Conservation (phyloP, 2,888 invertebrate genomes). For the Pristionchus exspectatus region DNA sequence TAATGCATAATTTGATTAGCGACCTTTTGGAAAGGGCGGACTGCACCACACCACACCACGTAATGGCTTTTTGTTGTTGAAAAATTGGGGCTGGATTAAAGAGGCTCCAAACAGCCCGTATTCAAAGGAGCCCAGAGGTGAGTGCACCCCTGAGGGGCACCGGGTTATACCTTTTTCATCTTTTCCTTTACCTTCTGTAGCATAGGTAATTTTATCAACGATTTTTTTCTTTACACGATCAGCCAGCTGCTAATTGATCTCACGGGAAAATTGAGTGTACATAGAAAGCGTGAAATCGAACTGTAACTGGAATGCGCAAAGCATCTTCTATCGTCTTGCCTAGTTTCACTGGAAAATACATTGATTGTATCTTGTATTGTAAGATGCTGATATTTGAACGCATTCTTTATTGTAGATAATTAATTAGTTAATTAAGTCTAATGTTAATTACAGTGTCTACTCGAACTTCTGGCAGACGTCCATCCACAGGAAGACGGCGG, state of each 20-base stretch:
- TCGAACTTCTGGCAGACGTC: constrained; percentile 44
- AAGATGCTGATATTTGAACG: too few relatives aligned
- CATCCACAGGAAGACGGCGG: constrained; percentile 4
- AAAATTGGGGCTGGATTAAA: too few relatives aligned
- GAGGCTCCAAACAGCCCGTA: too few relatives aligned
- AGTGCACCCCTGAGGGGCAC: too few relatives aligned
- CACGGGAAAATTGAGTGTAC: not conserved
- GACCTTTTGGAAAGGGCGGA: too few relatives aligned
- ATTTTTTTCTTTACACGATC: not conserved
- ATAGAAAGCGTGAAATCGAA: not conserved
- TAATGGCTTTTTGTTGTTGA: too few relatives aligned
- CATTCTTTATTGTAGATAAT: not conserved
- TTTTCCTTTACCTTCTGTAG: too few relatives aligned
- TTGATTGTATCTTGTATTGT: too few relatives aligned
- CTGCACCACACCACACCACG: too few relatives aligned
- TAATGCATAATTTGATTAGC: not conserved
- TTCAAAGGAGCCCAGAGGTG: too few relatives aligned
- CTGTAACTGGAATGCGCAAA: not conserved
- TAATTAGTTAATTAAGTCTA: not conserved
- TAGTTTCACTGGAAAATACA: not conserved
- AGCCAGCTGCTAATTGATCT: not conserved
- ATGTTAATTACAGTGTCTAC: not conserved
- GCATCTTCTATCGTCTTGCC: not conserved
- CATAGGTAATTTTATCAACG: too few relatives aligned
- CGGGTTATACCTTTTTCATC: too few relatives aligned